phyloP scores from a whole-genome alignment of 2,888 invertebrate genomes.

The Synanthedon andrenaeformis region DNA sequence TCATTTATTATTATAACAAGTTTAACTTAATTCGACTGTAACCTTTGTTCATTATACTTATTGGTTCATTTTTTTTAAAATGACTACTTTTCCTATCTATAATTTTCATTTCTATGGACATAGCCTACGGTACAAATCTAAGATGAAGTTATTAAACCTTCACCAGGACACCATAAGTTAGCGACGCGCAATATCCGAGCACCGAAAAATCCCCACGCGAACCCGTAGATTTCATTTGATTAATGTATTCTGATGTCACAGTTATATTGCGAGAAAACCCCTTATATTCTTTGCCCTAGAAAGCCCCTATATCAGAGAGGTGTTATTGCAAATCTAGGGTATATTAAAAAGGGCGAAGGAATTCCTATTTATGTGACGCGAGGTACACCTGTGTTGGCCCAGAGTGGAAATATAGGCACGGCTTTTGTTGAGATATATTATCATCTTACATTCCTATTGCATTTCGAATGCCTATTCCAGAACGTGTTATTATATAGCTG shows the following conservation, averaged over 20 bases:
- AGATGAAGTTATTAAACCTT: constrained; percentile 27
- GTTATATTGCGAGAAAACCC: constrained; percentile 52
- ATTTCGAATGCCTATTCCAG: neutral
- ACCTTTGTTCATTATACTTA: neutral
- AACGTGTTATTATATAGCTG: neutral
- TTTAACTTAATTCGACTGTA: too few relatives aligned
- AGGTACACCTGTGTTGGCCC: constrained; percentile 36
- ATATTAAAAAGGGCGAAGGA: constrained; percentile 59
- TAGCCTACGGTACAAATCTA: constrained; percentile 7
- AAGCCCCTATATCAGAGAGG: constrained; percentile 43
- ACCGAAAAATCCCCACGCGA: constrained; percentile 35
- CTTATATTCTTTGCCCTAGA: constrained; percentile 34
- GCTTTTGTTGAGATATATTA: constrained; percentile 7
- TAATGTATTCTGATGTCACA: constrained; percentile 63
- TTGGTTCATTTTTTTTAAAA: neutral
- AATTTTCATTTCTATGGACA: constrained; percentile 1
- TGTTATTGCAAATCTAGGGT: constrained; percentile 65
- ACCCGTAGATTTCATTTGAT: constrained; percentile 41
- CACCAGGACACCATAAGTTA: constrained; percentile 50
- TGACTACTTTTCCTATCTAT: neutral
- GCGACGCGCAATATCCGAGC: constrained; percentile 49
- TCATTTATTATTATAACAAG: too few relatives aligned
- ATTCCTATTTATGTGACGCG: constrained; percentile 48
- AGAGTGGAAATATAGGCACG: constrained; percentile 17
- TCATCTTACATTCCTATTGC: neutral